These are phyloP conservation scores for Lasius fuliginosus DNA, from an alignment of 2,888 invertebrate species.

Conservation along the genomic window DNA sequence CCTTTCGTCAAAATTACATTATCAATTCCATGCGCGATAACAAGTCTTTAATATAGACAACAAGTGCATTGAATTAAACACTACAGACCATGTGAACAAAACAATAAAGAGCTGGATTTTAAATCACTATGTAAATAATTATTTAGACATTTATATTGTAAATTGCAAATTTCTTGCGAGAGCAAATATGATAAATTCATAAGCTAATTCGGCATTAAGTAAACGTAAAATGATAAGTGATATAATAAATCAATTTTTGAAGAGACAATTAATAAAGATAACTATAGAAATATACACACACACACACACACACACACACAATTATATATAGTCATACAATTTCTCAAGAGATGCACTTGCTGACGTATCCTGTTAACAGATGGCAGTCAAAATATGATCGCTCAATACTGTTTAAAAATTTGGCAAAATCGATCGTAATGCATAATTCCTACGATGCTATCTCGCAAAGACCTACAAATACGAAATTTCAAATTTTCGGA, in stretches of 20 bases:
- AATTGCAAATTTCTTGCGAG: conserved; percentile 11
- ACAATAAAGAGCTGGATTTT: conserved; percentile 38
- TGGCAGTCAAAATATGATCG: neutral
- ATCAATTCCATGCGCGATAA: conserved; percentile 59
- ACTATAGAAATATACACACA: neutral
- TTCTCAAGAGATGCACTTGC: neutral
- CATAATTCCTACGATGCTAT: neutral
- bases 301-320: no score
- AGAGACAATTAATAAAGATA: neutral
- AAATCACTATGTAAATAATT: conserved; percentile 38
- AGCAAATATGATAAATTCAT: conserved; percentile 12
- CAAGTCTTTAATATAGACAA: conserved; percentile 49
- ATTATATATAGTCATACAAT: neutral
- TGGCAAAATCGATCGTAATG: neutral
- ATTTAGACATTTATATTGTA: conserved; percentile 33
- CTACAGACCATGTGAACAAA: conserved; percentile 12
- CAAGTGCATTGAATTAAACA: conserved; percentile 39
- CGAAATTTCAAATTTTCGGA: conserved; percentile 36
- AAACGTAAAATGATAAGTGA: neutral
- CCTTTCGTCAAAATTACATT: conserved; percentile 70
- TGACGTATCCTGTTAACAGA: neutral
- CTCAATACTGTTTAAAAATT: conserved; percentile 4
- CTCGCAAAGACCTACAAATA: conserved; percentile 15
- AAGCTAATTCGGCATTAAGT: neutral
- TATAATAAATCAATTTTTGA: neutral